Percentiles rank a stretch among this genome's conserved stretches.
These are phyloP conservation scores for Xiphophorus birchmanni DNA, from an alignment of 2,797 vertebrate species.

Conservation along the genomic window DNA sequence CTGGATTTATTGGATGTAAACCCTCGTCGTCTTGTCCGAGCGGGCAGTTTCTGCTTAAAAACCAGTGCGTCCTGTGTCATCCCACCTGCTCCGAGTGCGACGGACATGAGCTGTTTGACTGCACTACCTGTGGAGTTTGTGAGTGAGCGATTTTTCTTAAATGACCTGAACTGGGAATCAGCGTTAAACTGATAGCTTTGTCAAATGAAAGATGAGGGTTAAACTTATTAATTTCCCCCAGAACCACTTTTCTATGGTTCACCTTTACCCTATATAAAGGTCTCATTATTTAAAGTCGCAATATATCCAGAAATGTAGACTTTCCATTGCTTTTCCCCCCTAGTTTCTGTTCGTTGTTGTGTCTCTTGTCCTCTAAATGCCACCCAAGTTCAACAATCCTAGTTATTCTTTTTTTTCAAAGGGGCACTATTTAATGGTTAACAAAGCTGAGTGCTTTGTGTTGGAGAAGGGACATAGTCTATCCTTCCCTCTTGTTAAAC, in stretches of 20 bases:
- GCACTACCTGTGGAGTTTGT: constrained; percentile 85
- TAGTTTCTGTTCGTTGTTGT: constrained; percentile 3
- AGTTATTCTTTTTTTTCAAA: constrained; percentile 19
- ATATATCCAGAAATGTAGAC: not conserved
- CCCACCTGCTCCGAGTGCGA: constrained; percentile 83
- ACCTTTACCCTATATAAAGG: not conserved
- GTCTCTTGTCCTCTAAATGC: constrained; percentile 26
- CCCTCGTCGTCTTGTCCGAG: constrained; percentile 73
- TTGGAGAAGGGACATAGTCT: constrained; percentile 28
- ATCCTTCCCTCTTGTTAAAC: constrained; percentile 51
- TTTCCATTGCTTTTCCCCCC: not conserved
- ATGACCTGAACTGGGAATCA: not conserved
- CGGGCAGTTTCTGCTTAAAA: constrained; percentile 81
- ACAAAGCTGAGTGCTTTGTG: constrained; percentile 39
- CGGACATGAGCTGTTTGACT: constrained; percentile 84
- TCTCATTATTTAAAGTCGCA: not conserved
- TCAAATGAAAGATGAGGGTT: not conserved
- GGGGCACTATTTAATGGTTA: constrained; percentile 46
- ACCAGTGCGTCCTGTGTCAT: constrained; percentile 84
- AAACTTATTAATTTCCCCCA: not conserved
- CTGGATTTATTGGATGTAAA: constrained; percentile 57
- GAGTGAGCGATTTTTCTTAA: constrained; percentile 46
- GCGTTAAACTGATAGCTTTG: not conserved
- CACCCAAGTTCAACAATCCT: constrained; percentile 47
- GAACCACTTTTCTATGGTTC: not conserved